These are phyloP conservation scores for Phoxinus dragarum DNA, from an alignment of 2,797 vertebrate species.

Conservation along the genomic window DNA sequence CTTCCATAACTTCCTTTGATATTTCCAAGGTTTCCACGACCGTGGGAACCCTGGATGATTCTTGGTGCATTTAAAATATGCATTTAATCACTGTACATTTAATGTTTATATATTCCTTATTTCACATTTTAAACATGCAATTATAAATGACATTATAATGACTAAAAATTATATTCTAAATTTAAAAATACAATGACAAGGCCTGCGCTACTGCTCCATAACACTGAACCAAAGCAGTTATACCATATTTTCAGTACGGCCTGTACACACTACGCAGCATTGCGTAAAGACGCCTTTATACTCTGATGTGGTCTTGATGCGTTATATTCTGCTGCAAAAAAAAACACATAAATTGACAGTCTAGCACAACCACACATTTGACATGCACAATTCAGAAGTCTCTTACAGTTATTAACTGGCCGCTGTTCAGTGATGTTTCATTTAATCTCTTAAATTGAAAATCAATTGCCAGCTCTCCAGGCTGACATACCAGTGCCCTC, in stretches of 20 bases:
- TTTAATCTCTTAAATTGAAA: conserved; percentile 28
- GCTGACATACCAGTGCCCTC: conserved; percentile 61
- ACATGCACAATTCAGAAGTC: conserved; percentile 4
- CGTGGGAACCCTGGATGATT: neutral
- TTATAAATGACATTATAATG: neutral
- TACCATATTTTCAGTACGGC: neutral
- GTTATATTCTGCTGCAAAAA: conserved; percentile 2
- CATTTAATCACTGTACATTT: neutral
- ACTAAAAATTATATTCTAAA: neutral
- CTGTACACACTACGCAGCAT: neutral
- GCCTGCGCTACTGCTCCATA: neutral
- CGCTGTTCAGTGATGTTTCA: conserved; percentile 17
- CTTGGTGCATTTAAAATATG: neutral
- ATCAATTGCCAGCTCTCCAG: conserved; percentile 1
- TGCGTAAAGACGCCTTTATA: neutral
- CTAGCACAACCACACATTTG: conserved; percentile 6
- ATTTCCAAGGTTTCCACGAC: neutral
- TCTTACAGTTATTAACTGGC: conserved; percentile 1
- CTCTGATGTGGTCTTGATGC: neutral
- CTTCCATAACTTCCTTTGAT: neutral
- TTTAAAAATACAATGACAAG: neutral
- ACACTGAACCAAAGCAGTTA: neutral
- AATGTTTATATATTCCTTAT: neutral
- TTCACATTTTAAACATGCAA: neutral
- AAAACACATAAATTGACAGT: neutral